phyloP scores from a whole-genome alignment of 2,113 vertebrate genomes.

The Spermophilus dauricus region DNA sequence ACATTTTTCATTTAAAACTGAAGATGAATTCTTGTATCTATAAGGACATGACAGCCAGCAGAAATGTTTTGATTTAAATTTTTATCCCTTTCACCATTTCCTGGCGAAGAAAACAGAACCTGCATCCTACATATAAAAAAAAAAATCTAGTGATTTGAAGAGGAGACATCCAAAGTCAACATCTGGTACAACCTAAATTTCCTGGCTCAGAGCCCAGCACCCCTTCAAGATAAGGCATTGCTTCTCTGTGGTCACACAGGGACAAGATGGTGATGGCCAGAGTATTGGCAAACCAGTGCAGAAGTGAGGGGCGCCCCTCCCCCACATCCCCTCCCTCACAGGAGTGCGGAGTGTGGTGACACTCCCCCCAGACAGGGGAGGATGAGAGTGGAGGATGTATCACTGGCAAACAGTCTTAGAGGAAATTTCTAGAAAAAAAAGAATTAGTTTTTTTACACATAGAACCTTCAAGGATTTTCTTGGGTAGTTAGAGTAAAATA shows the following conservation, averaged over 20 bases:
- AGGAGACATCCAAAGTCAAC: fast-evolving
- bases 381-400: fast-evolving
- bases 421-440: neutral
- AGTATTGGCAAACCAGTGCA: no score
- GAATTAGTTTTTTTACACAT: neutral
- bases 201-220: neutral
- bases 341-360: neutral
- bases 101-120: neutral
- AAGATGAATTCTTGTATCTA: neutral
- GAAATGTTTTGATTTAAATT: neutral
- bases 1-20: neutral
- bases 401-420: fast-evolving
- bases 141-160: no score
- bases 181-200: fast-evolving
- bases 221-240: fast-evolving
- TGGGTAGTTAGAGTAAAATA: fast-evolving
- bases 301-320: fast-evolving
- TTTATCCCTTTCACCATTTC: neutral
- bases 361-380: no score
- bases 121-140: no score
- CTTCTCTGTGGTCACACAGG: fast-evolving
- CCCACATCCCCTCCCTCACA: no score
- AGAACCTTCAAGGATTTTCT: neutral
- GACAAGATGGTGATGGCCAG: neutral
- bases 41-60: no score